Conservation (phyloP, 2,797 vertebrate species). For the Hippoglossus hippoglossus region DNA sequence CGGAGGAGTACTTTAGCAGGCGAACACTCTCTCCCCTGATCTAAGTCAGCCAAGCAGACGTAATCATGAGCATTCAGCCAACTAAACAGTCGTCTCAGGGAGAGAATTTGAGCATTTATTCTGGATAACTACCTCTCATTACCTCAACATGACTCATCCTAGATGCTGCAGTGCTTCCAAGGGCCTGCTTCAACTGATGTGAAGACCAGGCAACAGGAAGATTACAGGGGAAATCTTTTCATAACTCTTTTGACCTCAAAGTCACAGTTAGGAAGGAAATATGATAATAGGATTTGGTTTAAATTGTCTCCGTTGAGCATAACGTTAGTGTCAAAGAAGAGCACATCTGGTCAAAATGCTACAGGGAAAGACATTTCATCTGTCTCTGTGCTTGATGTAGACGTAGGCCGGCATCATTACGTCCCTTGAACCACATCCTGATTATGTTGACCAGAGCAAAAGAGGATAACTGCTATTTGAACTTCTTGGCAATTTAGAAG, state of each 20-base stretch:
- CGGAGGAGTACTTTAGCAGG: slow-evolving; percentile 27
- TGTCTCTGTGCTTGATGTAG: no score
- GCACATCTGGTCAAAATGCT: slow-evolving; percentile 14
- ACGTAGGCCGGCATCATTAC: no score
- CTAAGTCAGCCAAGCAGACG: slow-evolving; percentile 60
- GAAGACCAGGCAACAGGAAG: slow-evolving; percentile 38
- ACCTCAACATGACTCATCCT: slow-evolving; percentile 77
- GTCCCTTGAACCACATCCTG: slow-evolving; percentile 54
- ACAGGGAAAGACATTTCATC: slow-evolving; percentile 17
- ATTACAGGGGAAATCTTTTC: slow-evolving; percentile 15
- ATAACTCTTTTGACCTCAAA: slow-evolving; percentile 19
- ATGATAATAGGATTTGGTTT: slow-evolving; percentile 2
- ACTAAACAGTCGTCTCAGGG: slow-evolving; percentile 57
- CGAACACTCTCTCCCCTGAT: slow-evolving; percentile 28
- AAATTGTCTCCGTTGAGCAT: slow-evolving; percentile 6
- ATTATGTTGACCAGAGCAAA: slow-evolving; percentile 19
- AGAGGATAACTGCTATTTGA: slow-evolving; percentile 29
- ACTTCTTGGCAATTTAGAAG: slow-evolving; percentile 22
- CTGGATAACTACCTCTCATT: slow-evolving; percentile 74
- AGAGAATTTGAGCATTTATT: slow-evolving; percentile 68
- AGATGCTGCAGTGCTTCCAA: slow-evolving; percentile 55
- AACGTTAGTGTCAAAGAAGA: background rate
- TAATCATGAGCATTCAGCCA: slow-evolving; percentile 61
- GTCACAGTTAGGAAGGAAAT: slow-evolving; percentile 20
- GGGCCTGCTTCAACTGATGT: slow-evolving; percentile 42